Evolutionary conservation across 1,140 invertebrate species (phyloP), one percentile per base, ranked within the genome.

Genomic region (Panagrolaimus sp.): DNA sequence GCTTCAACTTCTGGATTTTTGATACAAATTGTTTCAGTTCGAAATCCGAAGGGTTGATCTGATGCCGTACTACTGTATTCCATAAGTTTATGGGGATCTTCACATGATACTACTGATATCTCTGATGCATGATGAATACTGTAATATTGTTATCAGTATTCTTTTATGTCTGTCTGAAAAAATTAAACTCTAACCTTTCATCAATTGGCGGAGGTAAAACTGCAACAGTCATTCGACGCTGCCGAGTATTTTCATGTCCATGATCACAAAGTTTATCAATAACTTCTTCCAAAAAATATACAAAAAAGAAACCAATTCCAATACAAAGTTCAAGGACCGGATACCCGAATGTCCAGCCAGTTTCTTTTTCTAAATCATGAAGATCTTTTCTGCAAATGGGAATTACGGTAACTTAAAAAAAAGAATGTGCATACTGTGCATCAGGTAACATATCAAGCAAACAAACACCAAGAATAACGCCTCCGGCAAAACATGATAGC

Each of bases 211-310:
- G 57, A 11, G 23, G 46, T 42, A 14, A 13, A n/a, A 42, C 5
- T 9, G 46, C 47, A 13, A 57, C 47, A 20, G 25, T 67, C 48
- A 20, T 31, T 57, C 31, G 9, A 46, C 47, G 65, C 20, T 66
- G 65, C 11, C 47, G 31, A 20, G 68, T 42, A 20, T 61, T 63
- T n/a, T 68, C 27, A 25, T 71, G 53, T 23, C 48, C 62, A 20
- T 70, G 48, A 16, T 57, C 70, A 51, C 63, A 78, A 27, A 76
- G 44, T 31, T 57, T 47, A 27, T 66, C 68, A 27, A 76, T 70
- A 9, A 87, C 84, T 75, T 88, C 87, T 78, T 89, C 88, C 14
- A 85, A 75, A 14, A 87, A 85, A n/a, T 88, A 79, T 27, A 89
- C 85, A 5, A 87, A 43, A 63, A 89, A 86, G 71, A 89, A 85